Evolutionary conservation across 2,113 vertebrate species (phyloP).

Genomic region (Heterotis niloticus): DNA sequence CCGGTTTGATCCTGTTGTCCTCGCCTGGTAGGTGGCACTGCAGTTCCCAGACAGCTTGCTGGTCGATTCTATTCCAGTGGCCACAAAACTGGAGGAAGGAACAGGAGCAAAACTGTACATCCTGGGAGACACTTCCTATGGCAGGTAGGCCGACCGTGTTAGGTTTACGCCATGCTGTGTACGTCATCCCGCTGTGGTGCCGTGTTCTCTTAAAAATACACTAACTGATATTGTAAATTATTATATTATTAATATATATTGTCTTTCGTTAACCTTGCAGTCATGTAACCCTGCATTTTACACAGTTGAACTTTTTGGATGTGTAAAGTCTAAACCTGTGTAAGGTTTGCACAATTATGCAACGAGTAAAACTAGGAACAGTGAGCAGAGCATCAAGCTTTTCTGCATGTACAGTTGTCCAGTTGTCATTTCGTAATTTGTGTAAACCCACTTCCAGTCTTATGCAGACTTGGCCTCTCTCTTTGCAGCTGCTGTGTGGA

Average conservation of each 20-base stretch:
- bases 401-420: not conserved
- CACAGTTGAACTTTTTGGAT: no score
- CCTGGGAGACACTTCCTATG: constrained; percentile 89
- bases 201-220: no score
- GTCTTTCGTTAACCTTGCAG: no score
- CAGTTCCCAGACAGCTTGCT: constrained; percentile 90
- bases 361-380: no score
- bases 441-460: not conserved
- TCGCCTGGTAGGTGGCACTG: constrained; percentile 75
- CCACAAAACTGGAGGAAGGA: constrained; percentile 65
- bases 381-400: no score
- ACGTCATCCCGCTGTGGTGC: no score
- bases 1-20: not conserved
- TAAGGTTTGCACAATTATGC: not conserved
- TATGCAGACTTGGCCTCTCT: not conserved
- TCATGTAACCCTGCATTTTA: no score
- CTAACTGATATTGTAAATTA: no score
- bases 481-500: constrained; percentile 87
- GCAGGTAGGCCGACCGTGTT: constrained; percentile 69
- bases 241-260: no score
- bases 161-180: not conserved
- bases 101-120: constrained; percentile 69
- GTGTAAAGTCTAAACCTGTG: no score
- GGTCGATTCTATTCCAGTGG: constrained; percentile 67
- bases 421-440: not conserved